Evolutionary conservation across 2,888 invertebrate genomes (phyloP), one percentile per base, ranked within the genome.

Genomic region (Dione juno): DNA sequence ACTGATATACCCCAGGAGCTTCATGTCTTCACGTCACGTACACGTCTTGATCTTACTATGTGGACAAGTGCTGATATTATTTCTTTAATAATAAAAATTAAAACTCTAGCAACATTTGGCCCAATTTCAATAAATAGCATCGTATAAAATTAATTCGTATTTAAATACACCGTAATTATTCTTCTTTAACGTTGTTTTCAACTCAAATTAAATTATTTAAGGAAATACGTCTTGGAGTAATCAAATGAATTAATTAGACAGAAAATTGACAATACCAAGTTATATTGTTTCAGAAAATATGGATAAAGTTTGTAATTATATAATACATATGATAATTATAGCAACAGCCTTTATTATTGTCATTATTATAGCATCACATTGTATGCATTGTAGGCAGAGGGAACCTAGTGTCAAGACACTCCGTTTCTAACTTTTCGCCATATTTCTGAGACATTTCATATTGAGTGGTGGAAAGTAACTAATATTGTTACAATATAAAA

Each of bases 81-180:
- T 28, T 28, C 28, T 28, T 28, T 28, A 28, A 28, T 28, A 28
- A 28, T 28, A 3, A 28, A 28, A 3, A 3, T 3, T 3, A 28
- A 28, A 3, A 28, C 28, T 28, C 28, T 28, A 28, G 28, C 28
- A 28, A 28, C 5, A 3, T 28, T 2, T 28, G 28, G 28, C 28
- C 28, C 2, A 28, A 28, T 28, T 28, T 28, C 28, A 5, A 28
- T 28, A 28, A 28, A 28, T 5, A 28, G 28, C 5, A 5, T 54
- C 35, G n/a, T 54, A 54, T 37, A 54, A 37, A n/a, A 37, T 54
- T 37, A 54, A 54, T 54, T 54, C 54, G n/a, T 54, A 54, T 54
- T 35, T 54, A 54, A 54, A 37, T 54, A 35, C 35, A 54, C n/a
- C 35, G 10, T 37, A 54, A 54, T 54, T 54, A 54, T 54, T 37